phyloP scores from a whole-genome alignment of 2,888 invertebrate species.

The Limnephilus lunatus region DNA sequence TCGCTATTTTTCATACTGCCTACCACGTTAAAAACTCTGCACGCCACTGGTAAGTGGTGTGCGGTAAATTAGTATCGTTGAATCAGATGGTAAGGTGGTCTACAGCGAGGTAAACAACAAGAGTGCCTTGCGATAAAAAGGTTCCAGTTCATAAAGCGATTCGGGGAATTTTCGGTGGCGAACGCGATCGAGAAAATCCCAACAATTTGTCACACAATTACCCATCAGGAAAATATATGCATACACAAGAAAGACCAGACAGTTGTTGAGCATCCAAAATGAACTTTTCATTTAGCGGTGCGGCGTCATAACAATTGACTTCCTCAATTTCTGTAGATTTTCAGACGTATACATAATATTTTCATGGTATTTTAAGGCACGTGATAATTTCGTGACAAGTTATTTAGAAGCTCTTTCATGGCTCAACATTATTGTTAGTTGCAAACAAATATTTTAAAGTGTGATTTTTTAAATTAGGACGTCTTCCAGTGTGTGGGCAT shows the following conservation, averaged over 20 bases:
- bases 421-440: not conserved
- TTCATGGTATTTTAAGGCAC: not conserved
- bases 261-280: not conserved
- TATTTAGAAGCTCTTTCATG: not conserved
- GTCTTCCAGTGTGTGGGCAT: too few species aligned
- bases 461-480: too few species aligned
- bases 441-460: not conserved
- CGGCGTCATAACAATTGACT: not conserved
- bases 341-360: not conserved
- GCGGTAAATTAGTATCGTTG: not conserved
- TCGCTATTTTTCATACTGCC: too few species aligned
- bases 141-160: not conserved
- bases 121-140: too few species aligned
- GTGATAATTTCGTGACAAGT: not conserved
- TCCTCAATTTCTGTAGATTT: not conserved
- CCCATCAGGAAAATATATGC: not conserved
- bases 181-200: slow-evolving; percentile 2
- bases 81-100: not conserved
- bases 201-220: not conserved
- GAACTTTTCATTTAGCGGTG: not conserved
- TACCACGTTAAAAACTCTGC: too few species aligned
- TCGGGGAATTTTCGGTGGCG: not conserved
- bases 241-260: not conserved
- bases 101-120: not conserved
- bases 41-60: not conserved